Conservation (phyloP, 1,140 invertebrate genomes). For the Drosophila nebulosa region DNA sequence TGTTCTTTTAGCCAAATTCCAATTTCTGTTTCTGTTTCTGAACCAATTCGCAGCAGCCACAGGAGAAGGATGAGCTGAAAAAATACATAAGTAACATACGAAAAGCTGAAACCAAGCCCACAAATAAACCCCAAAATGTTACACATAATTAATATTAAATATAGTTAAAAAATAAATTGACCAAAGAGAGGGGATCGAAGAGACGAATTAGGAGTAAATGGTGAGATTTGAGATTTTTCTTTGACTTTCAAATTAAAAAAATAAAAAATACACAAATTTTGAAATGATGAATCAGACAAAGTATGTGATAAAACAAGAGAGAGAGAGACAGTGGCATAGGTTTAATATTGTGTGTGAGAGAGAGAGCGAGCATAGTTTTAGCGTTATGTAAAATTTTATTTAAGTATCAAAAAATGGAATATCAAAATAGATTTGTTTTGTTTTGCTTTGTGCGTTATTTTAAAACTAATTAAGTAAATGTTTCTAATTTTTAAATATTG, state of each 20-base stretch:
- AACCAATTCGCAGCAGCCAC: slow-evolving; percentile 18
- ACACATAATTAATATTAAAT: slow-evolving; percentile 44
- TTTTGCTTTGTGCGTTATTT: slow-evolving; percentile 37
- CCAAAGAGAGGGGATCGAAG: neutral
- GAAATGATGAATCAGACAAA: neutral
- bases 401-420: slow-evolving; percentile 70
- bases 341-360: slow-evolving; percentile 15
- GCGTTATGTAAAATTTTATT: slow-evolving; percentile 69
- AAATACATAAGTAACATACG: slow-evolving; percentile 21
- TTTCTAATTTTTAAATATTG: slow-evolving; percentile 23
- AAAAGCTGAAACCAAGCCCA: slow-evolving; percentile 70
- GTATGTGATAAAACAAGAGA: neutral
- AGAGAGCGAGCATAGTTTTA: slow-evolving; percentile 30
- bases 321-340: neutral
- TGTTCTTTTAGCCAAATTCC: slow-evolving; percentile 8
- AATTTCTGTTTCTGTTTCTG: neutral
- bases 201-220: slow-evolving; percentile 7
- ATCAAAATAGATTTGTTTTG: slow-evolving; percentile 64
- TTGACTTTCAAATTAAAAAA: neutral
- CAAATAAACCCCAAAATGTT: slow-evolving; percentile 39
- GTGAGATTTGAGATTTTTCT: slow-evolving; percentile 13
- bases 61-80: slow-evolving; percentile 56
- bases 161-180: neutral
- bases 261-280: neutral
- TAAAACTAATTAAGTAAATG: slow-evolving; percentile 62